Evolutionary conservation across 2,888 invertebrate genomes (phyloP), one percentile per base, ranked within the genome.

Genomic region (Drosophila mimica): DNA sequence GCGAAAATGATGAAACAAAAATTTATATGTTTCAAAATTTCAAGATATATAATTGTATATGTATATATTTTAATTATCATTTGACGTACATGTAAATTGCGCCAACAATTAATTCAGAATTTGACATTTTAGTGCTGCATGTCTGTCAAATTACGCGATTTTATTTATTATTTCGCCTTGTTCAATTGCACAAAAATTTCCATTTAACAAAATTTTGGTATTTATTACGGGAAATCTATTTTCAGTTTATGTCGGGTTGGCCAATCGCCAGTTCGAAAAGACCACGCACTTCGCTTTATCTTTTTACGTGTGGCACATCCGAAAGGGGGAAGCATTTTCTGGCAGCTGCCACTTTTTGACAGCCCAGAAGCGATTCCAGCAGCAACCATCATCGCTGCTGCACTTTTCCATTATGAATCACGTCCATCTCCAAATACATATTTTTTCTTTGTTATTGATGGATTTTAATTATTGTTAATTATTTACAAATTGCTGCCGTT

Each of bases 171-270:
- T 71, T 63, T 64, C 46, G 54, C 48, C 56, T 56, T 46, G 58
- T 74, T 49, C 51, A 60, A 69, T 49, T 70, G 67, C 57, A 54
- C 9, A 65, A 83, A 83, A 73, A 73, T 84, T 89, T 82, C 82
- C 88, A 81, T 87, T 70, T 69, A 20, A 53, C 64, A 72, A 84
- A 49, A 46, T 48, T 64, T 40, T 75, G 28, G 56, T 76, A 74
- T 83, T 85, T 77, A 77, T 86, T 88, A 59, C 48, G 73, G 66
- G 54, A 77, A 73, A 76, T 87, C 77, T 85, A 85, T 85, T 85
- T 89, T 82, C n/a, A 63, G 59, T 63, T 31, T 62, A 72, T 71
- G 71, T 61, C 73, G 43, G 51, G 81, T 82, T 86, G 86, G 86
- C 89, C 59, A 46, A 31, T 8, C 70, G 89, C 86, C 86, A 88